Evolutionary conservation across 2,888 invertebrate species (phyloP).

Genomic region (Podotricha telesiphe): DNA sequence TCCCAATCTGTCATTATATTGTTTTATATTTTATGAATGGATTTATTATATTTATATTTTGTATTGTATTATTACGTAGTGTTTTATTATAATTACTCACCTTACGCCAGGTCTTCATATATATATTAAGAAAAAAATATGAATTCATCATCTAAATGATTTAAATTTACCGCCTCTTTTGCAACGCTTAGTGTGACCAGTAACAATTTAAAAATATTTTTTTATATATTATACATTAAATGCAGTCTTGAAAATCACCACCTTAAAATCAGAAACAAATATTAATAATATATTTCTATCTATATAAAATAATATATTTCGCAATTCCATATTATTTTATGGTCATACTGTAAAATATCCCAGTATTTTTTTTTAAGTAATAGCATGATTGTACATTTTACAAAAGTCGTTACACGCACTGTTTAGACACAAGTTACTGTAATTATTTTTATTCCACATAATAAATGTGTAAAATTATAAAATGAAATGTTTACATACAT

Average conservation of each 20-base stretch:
- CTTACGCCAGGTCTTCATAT: not conserved
- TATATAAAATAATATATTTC: constrained; percentile 3
- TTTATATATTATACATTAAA: not conserved
- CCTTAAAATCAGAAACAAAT: not conserved
- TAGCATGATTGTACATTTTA: not conserved
- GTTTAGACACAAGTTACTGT: not conserved
- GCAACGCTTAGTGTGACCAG: constrained; percentile 16
- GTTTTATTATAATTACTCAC: not conserved
- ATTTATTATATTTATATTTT: not conserved
- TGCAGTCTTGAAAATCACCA: not conserved
- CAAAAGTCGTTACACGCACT: constrained; percentile 14
- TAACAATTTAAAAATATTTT: not conserved
- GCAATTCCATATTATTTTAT: not conserved
- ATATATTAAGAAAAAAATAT: not conserved
- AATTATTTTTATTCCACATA: not conserved
- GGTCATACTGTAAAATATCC: not conserved
- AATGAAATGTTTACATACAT: not conserved
- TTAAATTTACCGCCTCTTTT: constrained; percentile 24
- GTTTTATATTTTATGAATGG: not conserved
- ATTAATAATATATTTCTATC: no score
- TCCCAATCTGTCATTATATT: constrained; percentile 39
- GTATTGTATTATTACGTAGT: not conserved
- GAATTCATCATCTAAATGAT: not conserved
- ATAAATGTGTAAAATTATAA: not conserved
- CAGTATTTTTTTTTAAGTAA: not conserved